These are phyloP conservation scores for Subanguina moxae DNA, from an alignment of 1,140 invertebrate species.

Conservation along the genomic window DNA sequence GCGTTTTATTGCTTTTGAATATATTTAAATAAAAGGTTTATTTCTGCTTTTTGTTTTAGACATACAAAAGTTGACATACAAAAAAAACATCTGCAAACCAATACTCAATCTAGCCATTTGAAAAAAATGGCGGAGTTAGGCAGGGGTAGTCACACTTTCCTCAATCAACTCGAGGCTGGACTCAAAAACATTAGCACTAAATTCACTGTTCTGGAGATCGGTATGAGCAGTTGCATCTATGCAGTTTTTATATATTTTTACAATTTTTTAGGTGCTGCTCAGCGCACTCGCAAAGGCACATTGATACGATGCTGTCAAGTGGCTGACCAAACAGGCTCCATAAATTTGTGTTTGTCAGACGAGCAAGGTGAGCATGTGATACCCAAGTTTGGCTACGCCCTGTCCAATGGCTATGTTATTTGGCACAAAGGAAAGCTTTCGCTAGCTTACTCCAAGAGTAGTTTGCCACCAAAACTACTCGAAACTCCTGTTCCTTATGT, in stretches of 20 bases:
- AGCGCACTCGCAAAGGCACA: neutral
- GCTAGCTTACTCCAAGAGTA: neutral
- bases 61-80: too few relatives aligned
- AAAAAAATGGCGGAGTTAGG: too few relatives aligned
- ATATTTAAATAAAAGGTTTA: too few relatives aligned
- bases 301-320: neutral
- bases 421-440: neutral
- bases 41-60: too few relatives aligned
- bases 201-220: slow-evolving; percentile 2
- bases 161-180: neutral
- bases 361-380: neutral
- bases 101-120: too few relatives aligned
- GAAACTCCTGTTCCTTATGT: neutral
- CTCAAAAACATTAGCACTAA: neutral
- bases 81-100: too few relatives aligned
- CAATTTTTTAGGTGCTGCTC: neutral
- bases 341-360: neutral
- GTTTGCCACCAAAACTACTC: neutral
- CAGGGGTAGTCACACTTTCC: neutral
- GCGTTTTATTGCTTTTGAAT: too few relatives aligned
- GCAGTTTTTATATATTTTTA: neutral
- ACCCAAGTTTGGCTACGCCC: neutral
- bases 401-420: neutral
- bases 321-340: slow-evolving; percentile 4
- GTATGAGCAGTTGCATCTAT: neutral